Evolutionary conservation across 64 coral and sea anemone species (phyloP), one percentile per base, ranked within the genome.

Genomic region (Acropora tenuis): DNA sequence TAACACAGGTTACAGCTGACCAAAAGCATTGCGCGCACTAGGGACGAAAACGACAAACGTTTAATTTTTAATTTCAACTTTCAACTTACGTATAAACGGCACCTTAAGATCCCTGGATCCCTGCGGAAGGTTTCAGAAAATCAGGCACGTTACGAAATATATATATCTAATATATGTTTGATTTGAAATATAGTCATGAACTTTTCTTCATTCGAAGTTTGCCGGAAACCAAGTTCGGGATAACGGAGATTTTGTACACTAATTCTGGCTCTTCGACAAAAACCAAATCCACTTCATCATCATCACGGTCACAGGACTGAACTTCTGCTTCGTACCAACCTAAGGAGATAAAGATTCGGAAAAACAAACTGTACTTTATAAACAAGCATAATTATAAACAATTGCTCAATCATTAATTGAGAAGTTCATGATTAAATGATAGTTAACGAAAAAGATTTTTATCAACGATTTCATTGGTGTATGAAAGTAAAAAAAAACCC

Each of bases 241-340:
- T 4, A 41, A 58, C 80, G 1, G 80, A 12, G 2, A 83, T 15
- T 58, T 83, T 83, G 80, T 61, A 83, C 9, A 83, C 55, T 4
- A n/a, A 83, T 57, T 43, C 19, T 11, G 80, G 80, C 16, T 83
- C 80, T 2, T 61, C 80, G 19, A 45, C 43, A 83, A 83, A 63
- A 12, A 83, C 80, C 48, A 83, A 45, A 83, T 61, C 48, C 61
- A 45, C 80, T 61, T 83, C 80, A 83, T 83, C 53, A 82, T 82
- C 80, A 42, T 83, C 50, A 5, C 3, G 5, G 20, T 83, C 80
- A 42, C n/a, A 83, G 8, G 53, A 57, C 43, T 83, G 50, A 43
- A 83, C 80, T 41, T 83, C 50, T 15, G 80, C 50, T 63, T 83
- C n/a, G 42, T 83, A 83, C 80, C 80, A 83, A 30, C 49, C 79